These are phyloP conservation scores for Silurus lanzhouensis DNA, from an alignment of 2,797 vertebrate genomes.

Conservation along the genomic window DNA sequence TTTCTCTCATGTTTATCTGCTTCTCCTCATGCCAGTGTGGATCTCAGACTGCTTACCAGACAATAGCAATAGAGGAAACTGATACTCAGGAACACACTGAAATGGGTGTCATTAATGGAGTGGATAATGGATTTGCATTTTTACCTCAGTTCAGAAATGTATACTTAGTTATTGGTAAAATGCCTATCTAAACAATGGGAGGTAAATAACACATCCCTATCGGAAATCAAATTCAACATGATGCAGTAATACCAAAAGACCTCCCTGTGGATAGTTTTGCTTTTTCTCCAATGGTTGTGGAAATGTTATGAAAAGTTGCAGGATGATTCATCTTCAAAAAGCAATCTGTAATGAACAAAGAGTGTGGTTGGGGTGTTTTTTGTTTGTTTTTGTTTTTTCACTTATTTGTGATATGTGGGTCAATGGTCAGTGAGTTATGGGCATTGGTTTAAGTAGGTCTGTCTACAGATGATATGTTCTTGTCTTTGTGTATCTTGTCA, in stretches of 20 bases:
- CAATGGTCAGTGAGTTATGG: not conserved
- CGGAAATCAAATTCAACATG: not conserved
- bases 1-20: not conserved
- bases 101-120: not conserved
- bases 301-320: not conserved
- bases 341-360: not conserved
- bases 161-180: not conserved
- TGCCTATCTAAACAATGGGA: not conserved
- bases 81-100: not conserved
- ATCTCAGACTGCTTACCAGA: not conserved
- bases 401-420: not conserved
- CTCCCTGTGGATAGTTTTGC: not conserved
- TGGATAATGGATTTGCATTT: not conserved
- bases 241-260: not conserved
- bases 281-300: not conserved
- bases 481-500: not conserved
- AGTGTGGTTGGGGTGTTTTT: not conserved
- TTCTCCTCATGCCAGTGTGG: not conserved
- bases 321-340: not conserved
- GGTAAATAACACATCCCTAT: not conserved
- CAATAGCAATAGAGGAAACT: not conserved
- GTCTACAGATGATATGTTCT: not conserved
- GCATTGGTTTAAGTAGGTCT: not conserved
- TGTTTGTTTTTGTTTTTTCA: not conserved
- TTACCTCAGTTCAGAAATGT: not conserved